A percentile compares a stretch with the other conserved stretches of the same genome.
These are phyloP conservation scores for Pelobates fuscus DNA, from an alignment of 2,113 vertebrate species.

Conservation along the genomic window DNA sequence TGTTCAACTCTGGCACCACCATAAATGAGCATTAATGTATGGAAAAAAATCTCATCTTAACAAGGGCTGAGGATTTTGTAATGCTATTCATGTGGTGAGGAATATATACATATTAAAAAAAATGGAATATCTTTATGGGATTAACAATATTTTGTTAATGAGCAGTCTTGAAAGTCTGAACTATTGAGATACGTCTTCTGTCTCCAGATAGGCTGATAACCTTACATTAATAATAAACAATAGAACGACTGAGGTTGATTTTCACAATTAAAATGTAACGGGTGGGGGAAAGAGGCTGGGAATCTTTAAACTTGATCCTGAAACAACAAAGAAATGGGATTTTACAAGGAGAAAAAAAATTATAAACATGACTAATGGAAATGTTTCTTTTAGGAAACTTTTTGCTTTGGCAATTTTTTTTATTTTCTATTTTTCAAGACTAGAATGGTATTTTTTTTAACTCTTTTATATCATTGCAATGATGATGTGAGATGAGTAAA, in stretches of 20 bases:
- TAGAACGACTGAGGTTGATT: slow-evolving; percentile 38
- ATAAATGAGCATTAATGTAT: slow-evolving; percentile 53
- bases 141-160: slow-evolving; percentile 57
- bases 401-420: not conserved
- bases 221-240: slow-evolving; percentile 56
- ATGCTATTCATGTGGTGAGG: slow-evolving; percentile 54
- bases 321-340: slow-evolving; percentile 31
- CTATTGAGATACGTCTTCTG: slow-evolving; percentile 56
- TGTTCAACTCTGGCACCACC: slow-evolving; percentile 40
- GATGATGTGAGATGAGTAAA: too few species aligned
- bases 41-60: slow-evolving; percentile 56
- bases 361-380: slow-evolving; percentile 37
- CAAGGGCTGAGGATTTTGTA: slow-evolving; percentile 52
- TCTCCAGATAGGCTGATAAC: slow-evolving; percentile 58
- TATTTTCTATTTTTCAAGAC: not conserved
- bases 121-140: slow-evolving; percentile 58
- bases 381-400: slow-evolving; percentile 7
- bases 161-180: slow-evolving; percentile 47
- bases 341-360: slow-evolving; percentile 43
- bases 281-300: slow-evolving; percentile 45
- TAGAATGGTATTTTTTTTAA: not conserved
- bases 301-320: slow-evolving; percentile 45
- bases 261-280: slow-evolving; percentile 52
- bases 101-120: slow-evolving; percentile 24
- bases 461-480: too few species aligned